Evolutionary conservation across 2,797 vertebrate species (phyloP).

Genomic region (Leucoraja ocellata): DNA sequence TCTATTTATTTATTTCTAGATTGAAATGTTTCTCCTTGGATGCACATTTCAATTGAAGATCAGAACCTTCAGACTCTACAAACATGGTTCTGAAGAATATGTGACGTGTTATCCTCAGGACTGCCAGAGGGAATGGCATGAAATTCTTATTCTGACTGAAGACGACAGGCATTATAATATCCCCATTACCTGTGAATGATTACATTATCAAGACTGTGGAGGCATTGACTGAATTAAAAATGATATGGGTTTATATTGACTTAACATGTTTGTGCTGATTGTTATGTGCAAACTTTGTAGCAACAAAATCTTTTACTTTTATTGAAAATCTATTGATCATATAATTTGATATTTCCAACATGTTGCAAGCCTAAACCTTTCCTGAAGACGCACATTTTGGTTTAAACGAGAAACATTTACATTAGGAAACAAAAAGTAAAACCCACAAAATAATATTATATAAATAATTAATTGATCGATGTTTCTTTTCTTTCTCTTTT

Average conservation of each 20-base stretch:
- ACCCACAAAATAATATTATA: background rate
- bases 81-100: slow-evolving; percentile 61
- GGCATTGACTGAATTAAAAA: background rate
- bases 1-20: slow-evolving; percentile 45
- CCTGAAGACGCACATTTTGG: background rate
- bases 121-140: slow-evolving; percentile 59
- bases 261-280: background rate
- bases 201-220: background rate
- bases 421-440: too few species aligned
- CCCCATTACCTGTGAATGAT: slow-evolving; percentile 50
- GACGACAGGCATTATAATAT: slow-evolving; percentile 62
- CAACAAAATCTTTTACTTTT: background rate
- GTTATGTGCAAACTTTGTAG: background rate
- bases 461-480: background rate
- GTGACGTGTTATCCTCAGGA: slow-evolving; percentile 56
- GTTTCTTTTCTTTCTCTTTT: background rate
- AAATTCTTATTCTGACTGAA: slow-evolving; percentile 62
- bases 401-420: background rate
- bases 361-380: background rate
- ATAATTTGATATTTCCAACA: background rate
- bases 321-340: background rate
- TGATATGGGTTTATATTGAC: background rate
- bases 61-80: slow-evolving; percentile 60
- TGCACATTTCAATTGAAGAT: slow-evolving; percentile 64
- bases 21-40: slow-evolving; percentile 64